Percentiles rank a stretch among this genome's conserved stretches.
phyloP scores from a whole-genome alignment of 2,888 invertebrate genomes.

The Meganola albula region DNA sequence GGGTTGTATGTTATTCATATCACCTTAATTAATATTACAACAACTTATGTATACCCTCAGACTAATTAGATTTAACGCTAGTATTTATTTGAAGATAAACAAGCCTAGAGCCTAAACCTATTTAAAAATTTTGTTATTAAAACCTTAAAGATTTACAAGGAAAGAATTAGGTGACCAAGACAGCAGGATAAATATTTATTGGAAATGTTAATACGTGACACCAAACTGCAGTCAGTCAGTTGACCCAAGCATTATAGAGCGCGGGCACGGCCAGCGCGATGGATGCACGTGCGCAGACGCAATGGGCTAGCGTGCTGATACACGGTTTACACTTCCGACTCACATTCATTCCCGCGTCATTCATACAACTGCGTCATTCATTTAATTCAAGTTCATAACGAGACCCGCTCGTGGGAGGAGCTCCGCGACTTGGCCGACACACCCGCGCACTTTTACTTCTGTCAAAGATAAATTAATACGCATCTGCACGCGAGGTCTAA shows the following conservation, averaged over 20 bases:
- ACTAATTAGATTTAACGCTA: too few species aligned
- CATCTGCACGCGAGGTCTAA: slow-evolving; percentile 37
- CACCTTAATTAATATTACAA: slow-evolving; percentile 41
- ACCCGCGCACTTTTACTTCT: slow-evolving; percentile 45
- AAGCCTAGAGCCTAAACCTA: too few species aligned
- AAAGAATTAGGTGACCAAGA: too few species aligned
- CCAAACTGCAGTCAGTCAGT: too few species aligned
- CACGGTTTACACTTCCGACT: slow-evolving; percentile 67
- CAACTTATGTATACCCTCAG: too few species aligned
- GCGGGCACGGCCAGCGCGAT: slow-evolving; percentile 25
- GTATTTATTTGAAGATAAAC: too few species aligned
- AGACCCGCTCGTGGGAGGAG: slow-evolving; percentile 57
- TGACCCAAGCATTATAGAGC: too few species aligned
- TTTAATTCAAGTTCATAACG: slow-evolving; percentile 73
- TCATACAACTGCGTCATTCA: slow-evolving; percentile 74
- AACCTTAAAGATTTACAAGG: too few species aligned
- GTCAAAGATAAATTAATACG: slow-evolving; percentile 50
- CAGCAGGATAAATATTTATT: too few species aligned
- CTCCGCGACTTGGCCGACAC: slow-evolving; percentile 43
- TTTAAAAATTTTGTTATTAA: too few species aligned
- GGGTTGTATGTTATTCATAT: slow-evolving; percentile 43
- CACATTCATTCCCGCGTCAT: slow-evolving; percentile 72
- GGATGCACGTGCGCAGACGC: slow-evolving; percentile 54
- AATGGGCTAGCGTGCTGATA: slow-evolving; percentile 62
- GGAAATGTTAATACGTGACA: too few species aligned